Base-by-base conservation (phyloP, 2,797 vertebrate species). In the Bothrops alternatus region DNA sequence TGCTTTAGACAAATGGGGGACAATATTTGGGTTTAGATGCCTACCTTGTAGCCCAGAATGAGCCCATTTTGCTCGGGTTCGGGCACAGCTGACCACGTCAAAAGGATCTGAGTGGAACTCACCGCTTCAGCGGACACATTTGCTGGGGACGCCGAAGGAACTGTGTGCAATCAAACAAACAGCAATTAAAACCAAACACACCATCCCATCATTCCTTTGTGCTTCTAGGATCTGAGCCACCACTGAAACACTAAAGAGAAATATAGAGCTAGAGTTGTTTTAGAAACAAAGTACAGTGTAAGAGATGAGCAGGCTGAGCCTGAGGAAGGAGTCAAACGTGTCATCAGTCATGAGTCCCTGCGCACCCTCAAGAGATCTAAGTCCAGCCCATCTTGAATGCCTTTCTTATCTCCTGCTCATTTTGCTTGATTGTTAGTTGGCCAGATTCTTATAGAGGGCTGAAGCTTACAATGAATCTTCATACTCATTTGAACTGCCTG, bases 41-140 rank as follows among this genome's bases (percentile, higher is more conserved):
- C 0, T 97, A 99, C 99, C 99, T 99, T 99, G 94, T 99, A 99
- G 93, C 99, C 99, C 23, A 99, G 97, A 91, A 99, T 97, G 91
- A 98, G 98, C 89, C 99, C 99, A 0, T 99, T 99, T 96, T 98
- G 98, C 96, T 99, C 98, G 0, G 97, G 94, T 90, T 97, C 98
- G 0, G 98, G 98, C 86, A 99, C 98, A 0, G 98, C 93, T 0
- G 98, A 97, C 99, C 99, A 99, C 0, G 98, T 98, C 96, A 99
- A 97, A 78, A 99, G 97, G 93, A 99, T 99, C 96, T 98, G 98
- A 61, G 98, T 98, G 32, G 99, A 99, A 94, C 98, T 99, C 97
- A 98, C 98, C 0, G 99, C 98, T 97, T 99, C 98, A 0, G 98
- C 98, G 0, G 98, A 98, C 93, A 99, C 98, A 2, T 99, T 99